These are phyloP conservation scores for Dioctria rufipes DNA, from an alignment of 2,888 invertebrate species.

Conservation along the genomic window DNA sequence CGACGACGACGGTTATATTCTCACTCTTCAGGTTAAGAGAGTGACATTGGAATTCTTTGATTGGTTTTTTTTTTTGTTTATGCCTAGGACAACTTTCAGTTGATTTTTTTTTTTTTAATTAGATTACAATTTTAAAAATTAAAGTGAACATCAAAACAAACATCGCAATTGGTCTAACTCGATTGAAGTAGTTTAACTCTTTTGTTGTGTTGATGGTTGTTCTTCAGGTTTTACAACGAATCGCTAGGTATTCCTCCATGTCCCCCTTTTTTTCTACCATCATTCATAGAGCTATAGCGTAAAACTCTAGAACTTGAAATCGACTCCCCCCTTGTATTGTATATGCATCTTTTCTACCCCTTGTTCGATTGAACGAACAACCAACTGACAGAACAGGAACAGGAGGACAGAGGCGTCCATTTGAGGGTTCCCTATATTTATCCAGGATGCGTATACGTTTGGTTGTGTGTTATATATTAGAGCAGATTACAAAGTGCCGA, in stretches of 20 bases:
- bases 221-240: constrained; percentile 6
- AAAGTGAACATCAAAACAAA: neutral
- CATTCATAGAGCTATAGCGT: neutral
- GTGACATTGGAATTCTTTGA: neutral
- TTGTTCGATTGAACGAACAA: constrained; percentile 47
- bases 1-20: constrained; percentile 7
- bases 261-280: neutral
- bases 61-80: neutral
- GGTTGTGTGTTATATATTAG: constrained; percentile 3
- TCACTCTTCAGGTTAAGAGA: neutral
- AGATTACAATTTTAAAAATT: neutral
- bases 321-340: constrained; percentile 4
- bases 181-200: constrained; percentile 34
- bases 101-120: neutral
- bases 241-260: neutral
- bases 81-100: neutral
- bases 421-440: constrained; percentile 40
- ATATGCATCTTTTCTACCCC: constrained; percentile 38
- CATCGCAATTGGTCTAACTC: constrained; percentile 24
- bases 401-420: constrained; percentile 30
- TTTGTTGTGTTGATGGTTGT: constrained; percentile 10
- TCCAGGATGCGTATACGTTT: constrained; percentile 41
- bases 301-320: neutral
- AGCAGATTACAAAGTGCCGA: neutral
- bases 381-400: constrained; percentile 40